Conservation (phyloP, 2,888 invertebrate species). For the Kryphioiulus occultus region DNA sequence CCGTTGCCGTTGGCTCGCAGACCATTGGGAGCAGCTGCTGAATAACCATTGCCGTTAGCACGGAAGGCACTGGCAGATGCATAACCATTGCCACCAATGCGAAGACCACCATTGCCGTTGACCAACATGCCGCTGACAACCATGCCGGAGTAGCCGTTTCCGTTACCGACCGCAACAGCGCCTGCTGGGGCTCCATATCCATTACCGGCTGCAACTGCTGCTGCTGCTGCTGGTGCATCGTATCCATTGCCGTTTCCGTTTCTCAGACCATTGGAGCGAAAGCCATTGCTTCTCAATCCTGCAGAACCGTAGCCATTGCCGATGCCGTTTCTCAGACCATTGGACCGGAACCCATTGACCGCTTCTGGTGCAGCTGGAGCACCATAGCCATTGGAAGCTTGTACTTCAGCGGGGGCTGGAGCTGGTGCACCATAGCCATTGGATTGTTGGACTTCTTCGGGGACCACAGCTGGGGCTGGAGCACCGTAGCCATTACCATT, state of each 20-base stretch:
- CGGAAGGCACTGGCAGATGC: slow-evolving; percentile 32
- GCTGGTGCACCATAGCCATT: slow-evolving; percentile 34
- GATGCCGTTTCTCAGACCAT: no score
- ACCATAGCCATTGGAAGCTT: neutral
- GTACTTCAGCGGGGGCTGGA: neutral
- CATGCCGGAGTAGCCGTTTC: neutral
- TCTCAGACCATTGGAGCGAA: slow-evolving; percentile 31
- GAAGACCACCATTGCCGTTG: slow-evolving; percentile 31
- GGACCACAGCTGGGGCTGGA: neutral
- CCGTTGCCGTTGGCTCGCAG: slow-evolving; percentile 3
- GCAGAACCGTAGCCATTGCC: slow-evolving; percentile 37
- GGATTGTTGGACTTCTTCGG: neutral
- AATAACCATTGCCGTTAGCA: neutral
- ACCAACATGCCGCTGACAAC: neutral
- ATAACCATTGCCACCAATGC: neutral
- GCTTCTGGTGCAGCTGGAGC: no score
- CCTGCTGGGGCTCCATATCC: neutral
- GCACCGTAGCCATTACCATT: slow-evolving; percentile 29
- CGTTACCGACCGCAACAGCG: neutral
- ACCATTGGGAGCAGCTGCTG: slow-evolving; percentile 25
- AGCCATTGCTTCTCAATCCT: neutral
- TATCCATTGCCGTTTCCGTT: slow-evolving; percentile 31
- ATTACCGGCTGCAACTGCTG: no score
- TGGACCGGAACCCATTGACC: no score
- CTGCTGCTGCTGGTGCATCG: neutral